Evolutionary conservation across 2,888 invertebrate species (phyloP).

Genomic region (Trissolcus brochymenae): DNA sequence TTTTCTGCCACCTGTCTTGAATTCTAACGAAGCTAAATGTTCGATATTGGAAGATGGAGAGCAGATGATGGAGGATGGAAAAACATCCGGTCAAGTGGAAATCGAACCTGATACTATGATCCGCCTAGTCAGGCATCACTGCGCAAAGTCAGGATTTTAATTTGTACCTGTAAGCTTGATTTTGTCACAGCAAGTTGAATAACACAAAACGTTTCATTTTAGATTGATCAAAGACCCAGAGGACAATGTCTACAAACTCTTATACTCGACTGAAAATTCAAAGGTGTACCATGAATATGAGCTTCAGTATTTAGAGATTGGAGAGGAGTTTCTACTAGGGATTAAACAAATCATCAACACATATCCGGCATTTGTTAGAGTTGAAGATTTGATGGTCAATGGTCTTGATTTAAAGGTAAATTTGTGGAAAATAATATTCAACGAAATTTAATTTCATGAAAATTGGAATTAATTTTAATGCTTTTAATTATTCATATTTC

Average conservation of each 20-base stretch:
- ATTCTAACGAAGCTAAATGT: slow-evolving; percentile 81
- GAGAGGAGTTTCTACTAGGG: slow-evolving; percentile 82
- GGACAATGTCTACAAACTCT: slow-evolving; percentile 81
- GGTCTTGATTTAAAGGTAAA: slow-evolving; percentile 82
- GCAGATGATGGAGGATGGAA: slow-evolving; percentile 80
- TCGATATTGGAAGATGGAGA: slow-evolving; percentile 86
- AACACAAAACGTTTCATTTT: slow-evolving; percentile 12
- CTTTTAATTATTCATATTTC: slow-evolving; percentile 9
- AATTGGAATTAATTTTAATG: background rate
- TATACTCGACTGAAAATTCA: slow-evolving; percentile 91
- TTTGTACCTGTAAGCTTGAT: background rate
- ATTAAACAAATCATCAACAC: slow-evolving; percentile 83
- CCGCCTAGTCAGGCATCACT: slow-evolving; percentile 78
- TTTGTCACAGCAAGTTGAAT: background rate
- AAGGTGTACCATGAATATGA: slow-evolving; percentile 90
- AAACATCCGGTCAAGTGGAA: slow-evolving; percentile 81
- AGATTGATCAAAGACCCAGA: slow-evolving; percentile 84
- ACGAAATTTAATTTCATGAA: background rate
- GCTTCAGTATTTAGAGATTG: slow-evolving; percentile 85
- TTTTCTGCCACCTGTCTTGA: slow-evolving; percentile 89
- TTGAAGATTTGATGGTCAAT: slow-evolving; percentile 84
- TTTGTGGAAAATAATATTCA: background rate
- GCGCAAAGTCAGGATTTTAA: slow-evolving; percentile 62
- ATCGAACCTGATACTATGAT: slow-evolving; percentile 82
- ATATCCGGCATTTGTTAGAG: slow-evolving; percentile 87